A percentile compares a stretch with the other conserved stretches of the same genome.
These are phyloP conservation scores for Gobionotothen gibberifrons DNA, from an alignment of 2,797 vertebrate genomes.

Conservation along the genomic window DNA sequence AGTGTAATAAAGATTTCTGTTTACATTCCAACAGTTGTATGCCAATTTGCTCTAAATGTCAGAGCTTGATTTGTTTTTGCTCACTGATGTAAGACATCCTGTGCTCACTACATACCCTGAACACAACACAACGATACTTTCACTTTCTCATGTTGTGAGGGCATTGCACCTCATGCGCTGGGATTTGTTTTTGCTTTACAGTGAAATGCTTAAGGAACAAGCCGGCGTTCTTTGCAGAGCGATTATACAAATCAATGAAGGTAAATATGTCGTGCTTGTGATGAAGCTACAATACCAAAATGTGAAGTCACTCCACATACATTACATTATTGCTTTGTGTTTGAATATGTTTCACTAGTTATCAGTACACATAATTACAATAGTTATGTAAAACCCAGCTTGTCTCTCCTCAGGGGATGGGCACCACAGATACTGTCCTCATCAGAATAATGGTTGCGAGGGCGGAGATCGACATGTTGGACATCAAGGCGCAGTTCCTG, in stretches of 20 bases:
- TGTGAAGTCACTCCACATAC: not conserved
- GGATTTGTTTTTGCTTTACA: slow-evolving; percentile 70
- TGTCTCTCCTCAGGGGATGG: slow-evolving; percentile 86
- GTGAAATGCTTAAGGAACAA: slow-evolving; percentile 91
- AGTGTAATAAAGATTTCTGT: too few relatives aligned
- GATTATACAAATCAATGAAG: slow-evolving; percentile 98
- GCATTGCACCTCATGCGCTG: not conserved
- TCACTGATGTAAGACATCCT: too few relatives aligned
- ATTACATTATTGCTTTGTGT: not conserved
- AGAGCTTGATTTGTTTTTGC: too few relatives aligned
- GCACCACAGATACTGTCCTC: slow-evolving; percentile 92
- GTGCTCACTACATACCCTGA: too few relatives aligned
- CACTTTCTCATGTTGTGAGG: not conserved
- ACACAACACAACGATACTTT: too few relatives aligned
- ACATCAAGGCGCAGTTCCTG: slow-evolving; percentile 92
- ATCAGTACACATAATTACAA: not conserved
- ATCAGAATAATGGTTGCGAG: slow-evolving; percentile 95
- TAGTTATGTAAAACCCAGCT: not conserved
- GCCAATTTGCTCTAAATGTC: too few relatives aligned
- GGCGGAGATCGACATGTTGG: slow-evolving; percentile 93
- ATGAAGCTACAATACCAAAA: not conserved
- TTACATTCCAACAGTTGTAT: too few relatives aligned
- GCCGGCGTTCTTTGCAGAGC: slow-evolving; percentile 92
- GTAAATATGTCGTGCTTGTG: slow-evolving; percentile 77
- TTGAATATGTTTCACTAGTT: not conserved